Evolutionary conservation across 2,888 invertebrate genomes (phyloP).

Genomic region (Microctonus hyperodae): DNA sequence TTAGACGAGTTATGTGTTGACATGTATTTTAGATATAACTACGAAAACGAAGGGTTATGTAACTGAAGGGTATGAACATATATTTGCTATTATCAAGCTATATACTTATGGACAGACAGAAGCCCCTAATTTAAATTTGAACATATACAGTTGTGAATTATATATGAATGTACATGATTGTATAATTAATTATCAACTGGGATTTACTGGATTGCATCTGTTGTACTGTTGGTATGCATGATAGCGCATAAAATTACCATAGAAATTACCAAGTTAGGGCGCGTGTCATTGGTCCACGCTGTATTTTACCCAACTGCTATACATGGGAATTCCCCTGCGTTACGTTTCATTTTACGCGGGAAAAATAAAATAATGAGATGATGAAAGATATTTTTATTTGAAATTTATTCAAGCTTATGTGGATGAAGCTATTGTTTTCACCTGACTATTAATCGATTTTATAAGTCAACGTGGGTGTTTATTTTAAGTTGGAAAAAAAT

Average conservation of each 20-base stretch:
- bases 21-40: constrained; percentile 7
- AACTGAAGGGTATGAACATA: neutral
- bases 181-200: neutral
- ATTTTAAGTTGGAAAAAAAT: too few relatives aligned
- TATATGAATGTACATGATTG: neutral
- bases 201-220: neutral
- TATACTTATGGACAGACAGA: too few relatives aligned
- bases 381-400: neutral
- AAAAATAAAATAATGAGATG: neutral
- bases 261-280: neutral
- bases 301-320: neutral
- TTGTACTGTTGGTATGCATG: neutral
- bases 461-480: neutral
- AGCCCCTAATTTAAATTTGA: neutral
- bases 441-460: neutral
- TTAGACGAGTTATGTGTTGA: neutral
- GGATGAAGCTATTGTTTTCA: neutral
- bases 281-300: neutral
- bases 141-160: neutral
- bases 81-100: neutral
- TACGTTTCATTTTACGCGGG: neutral
- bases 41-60: neutral
- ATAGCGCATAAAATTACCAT: neutral
- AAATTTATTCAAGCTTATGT: neutral
- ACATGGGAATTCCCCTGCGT: neutral